phyloP scores from a whole-genome alignment of 1,140 invertebrate genomes.

The Pachyrhynchus sulphureomaculatus region DNA sequence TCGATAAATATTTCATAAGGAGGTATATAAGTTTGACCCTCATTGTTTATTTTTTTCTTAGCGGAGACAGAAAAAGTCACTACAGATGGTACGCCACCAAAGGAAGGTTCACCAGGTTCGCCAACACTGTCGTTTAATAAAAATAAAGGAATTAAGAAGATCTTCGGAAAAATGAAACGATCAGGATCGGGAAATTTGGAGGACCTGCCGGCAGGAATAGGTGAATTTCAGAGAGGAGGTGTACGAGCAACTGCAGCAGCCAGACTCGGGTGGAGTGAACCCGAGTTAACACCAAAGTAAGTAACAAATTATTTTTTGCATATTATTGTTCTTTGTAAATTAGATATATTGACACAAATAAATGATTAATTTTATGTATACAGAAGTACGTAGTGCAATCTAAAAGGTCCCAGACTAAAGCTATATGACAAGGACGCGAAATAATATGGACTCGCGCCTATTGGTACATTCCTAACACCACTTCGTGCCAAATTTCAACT shows the following conservation, averaged over 20 bases:
- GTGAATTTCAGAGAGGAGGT: constrained; percentile 70
- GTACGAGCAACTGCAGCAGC: constrained; percentile 76
- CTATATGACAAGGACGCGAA: too few relatives aligned
- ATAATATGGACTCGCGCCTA: too few relatives aligned
- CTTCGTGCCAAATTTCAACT: too few relatives aligned
- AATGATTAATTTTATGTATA: too few relatives aligned
- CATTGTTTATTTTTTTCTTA: constrained; percentile 39
- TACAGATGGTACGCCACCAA: constrained; percentile 55
- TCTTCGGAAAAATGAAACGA: constrained; percentile 70
- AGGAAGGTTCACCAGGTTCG: constrained; percentile 51
- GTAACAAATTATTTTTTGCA: not conserved
- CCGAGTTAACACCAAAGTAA: constrained; percentile 38
- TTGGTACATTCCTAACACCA: too few relatives aligned
- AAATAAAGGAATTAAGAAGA: constrained; percentile 61
- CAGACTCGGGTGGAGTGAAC: constrained; percentile 68
- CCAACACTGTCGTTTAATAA: constrained; percentile 60
- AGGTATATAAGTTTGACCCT: too few relatives aligned
- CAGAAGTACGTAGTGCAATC: too few relatives aligned
- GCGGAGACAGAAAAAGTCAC: constrained; percentile 69
- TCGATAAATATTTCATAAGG: too few relatives aligned
- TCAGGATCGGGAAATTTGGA: constrained; percentile 74
- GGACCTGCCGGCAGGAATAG: constrained; percentile 58
- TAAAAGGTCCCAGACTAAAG: too few relatives aligned
- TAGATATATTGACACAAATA: too few relatives aligned
- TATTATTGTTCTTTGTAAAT: too few relatives aligned